Base-by-base conservation (phyloP, 2,888 invertebrate genomes). In the Caenorhabditis doughertyi region DNA sequence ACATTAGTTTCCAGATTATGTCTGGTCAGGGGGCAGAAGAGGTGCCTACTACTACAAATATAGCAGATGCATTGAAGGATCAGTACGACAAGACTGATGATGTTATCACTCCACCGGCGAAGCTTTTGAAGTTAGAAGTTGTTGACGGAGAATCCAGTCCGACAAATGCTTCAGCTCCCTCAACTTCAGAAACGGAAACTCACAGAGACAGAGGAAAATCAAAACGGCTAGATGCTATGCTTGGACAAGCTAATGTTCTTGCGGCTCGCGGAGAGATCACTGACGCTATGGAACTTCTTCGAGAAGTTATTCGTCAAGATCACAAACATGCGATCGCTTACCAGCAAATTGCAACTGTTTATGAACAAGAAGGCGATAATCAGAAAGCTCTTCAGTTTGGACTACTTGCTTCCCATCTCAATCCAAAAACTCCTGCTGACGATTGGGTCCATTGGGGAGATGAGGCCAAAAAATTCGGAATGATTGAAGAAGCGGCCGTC, bases 381-480 rank as follows among this genome's bases (percentile, higher is more conserved):
- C 81, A 85, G 35, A 82, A 83, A 42, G 74, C 80, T 32, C 71
- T 88, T 29, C 88, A 88, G 74, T 90, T 89, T 65, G 87, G 89
- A 29, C 79, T 90, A 13, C 77, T 91, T 18, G 89, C 89, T 0
- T 89, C 89, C 3, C 87, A 90, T 83, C 79, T 91, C 27, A 84
- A 87, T 60, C 62, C 79, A 1, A 79, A 83, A 65, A 89, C 91
- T 5, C 84, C 89, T 0, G 87, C 89, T 3, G 87, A 84, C 11
- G 88, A 90, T 27, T 91, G 92, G 91, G 74, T 82, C 7, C 81
- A 85, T 21, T 85, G 90, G 74, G 91, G 89, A 51, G 90, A 90
- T 49, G 64, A 87, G 58, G 88, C 92, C 0, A 67, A 83, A 8
- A 80, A 82, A 4, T 81, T 91, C 13, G 79, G 85, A 18, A 77